Evolutionary conservation across 2,113 vertebrate genomes (phyloP).

Genomic region (Antigone vipio): DNA sequence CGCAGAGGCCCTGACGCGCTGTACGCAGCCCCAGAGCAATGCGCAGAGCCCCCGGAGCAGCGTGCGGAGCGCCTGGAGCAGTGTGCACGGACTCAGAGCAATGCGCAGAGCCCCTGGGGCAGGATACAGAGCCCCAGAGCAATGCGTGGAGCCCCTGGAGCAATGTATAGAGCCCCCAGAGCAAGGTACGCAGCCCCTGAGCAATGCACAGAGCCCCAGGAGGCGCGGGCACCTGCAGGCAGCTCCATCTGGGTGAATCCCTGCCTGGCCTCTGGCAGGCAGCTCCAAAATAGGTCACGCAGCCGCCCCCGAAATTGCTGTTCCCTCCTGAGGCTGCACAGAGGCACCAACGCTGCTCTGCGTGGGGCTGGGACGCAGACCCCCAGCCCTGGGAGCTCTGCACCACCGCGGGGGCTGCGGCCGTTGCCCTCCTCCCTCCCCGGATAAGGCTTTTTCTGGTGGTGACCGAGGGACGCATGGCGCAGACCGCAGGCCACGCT

Average conservation of each 20-base stretch:
- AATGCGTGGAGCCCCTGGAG: not conserved
- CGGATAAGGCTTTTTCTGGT: slow-evolving; percentile 22
- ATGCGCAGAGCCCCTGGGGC: not conserved
- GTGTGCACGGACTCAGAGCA: too few species aligned
- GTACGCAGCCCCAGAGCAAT: not conserved
- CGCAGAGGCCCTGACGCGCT: not conserved
- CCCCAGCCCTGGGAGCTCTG: not conserved
- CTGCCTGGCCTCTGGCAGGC: not conserved
- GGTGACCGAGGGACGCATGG: rapidly evolving
- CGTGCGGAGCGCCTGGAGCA: not conserved
- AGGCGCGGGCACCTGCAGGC: not conserved
- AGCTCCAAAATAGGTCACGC: not conserved
- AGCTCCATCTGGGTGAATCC: not conserved
- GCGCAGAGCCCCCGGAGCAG: not conserved
- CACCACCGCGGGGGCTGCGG: not conserved
- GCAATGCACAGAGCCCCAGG: not conserved
- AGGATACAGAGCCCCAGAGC: not conserved
- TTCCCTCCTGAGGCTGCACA: not conserved
- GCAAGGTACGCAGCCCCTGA: not conserved
- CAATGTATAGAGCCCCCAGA: not conserved
- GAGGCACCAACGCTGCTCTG: not conserved
- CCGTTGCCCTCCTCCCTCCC: not conserved
- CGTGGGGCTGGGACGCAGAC: not conserved
- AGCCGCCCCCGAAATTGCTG: not conserved
- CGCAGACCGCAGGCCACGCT: not conserved